Evolutionary conservation across 1,140 invertebrate genomes (phyloP), one percentile per base, ranked within the genome.

Genomic region (Diorhabda sublineata): DNA sequence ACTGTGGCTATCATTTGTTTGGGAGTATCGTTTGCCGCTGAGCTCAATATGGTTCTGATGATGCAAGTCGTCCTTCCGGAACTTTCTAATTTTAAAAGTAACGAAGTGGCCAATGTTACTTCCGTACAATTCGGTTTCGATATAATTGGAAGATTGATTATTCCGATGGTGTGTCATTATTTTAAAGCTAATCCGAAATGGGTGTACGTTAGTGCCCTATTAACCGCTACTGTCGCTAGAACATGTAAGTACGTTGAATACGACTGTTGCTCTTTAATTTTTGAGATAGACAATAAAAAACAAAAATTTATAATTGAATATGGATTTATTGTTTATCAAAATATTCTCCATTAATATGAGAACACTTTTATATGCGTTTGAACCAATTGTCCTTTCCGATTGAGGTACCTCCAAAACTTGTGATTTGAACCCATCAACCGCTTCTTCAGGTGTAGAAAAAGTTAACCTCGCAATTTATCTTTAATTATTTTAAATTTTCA

Each of bases 21-120:
- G 69, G 76, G 76, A 42, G 68, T 84, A 4, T 83, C 79, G 57
- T 84, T 83, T 60, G 82, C 82, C 5, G 77, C 84, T 0, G 84
- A 85, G 69, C 70, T 80, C 2, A 82, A 83, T 67, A 77, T 82
- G 56, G 79, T 79, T 61, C 66, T 74, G 3, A 80, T 81, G 76
- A 76, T 79, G 43, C 80, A 81, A 11, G 82, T 82, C 63, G 74
- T 83, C 4, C 70, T 83, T 5, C 64, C 71, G 3, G 80, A 82
- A 57, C 64, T 83, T 7, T 73, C 77, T 2, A 68, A 70, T 0
- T 79, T 82, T 6, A 68, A 75, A 3, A 69, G 73, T n/a, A 69
- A 67, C 3, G 73, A 78, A 4, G 74, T 82, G 41, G 82, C 81
- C 0, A 78, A 67, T 3, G 70, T 80, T 3, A 76, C 81, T 63